phyloP scores from a whole-genome alignment of 2,113 vertebrate species.

The Peromyscus maniculatus region DNA sequence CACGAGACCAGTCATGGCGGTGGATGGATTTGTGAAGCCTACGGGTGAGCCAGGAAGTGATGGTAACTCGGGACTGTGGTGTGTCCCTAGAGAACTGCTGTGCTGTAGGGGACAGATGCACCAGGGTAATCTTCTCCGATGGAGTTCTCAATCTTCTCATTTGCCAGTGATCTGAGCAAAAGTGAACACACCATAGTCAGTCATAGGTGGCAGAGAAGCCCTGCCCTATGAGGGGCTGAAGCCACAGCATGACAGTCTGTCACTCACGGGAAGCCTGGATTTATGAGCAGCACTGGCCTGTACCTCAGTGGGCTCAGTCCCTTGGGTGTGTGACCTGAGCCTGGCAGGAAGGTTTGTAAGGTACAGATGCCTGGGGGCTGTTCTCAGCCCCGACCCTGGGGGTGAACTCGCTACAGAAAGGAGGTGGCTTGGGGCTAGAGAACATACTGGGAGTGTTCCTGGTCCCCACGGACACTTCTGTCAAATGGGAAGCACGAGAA shows the following conservation, averaged over 20 bases:
- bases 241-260: neutral
- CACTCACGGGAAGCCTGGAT: no score
- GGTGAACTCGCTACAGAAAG: no score
- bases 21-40: accelerated
- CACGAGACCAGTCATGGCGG: neutral
- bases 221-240: neutral
- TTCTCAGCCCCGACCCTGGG: neutral
- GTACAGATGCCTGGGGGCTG: no score
- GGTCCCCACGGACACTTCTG: no score
- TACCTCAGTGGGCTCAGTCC: accelerated
- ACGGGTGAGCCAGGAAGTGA: neutral
- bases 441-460: accelerated
- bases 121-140: accelerated
- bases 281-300: neutral
- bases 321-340: accelerated
- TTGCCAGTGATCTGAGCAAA: neutral
- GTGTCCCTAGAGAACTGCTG: neutral
- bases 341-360: neutral
- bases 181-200: neutral
- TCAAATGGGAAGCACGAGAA: neutral
- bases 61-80: accelerated
- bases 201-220: neutral
- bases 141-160: neutral
- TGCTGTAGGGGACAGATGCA: neutral
- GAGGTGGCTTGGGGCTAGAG: neutral